These are phyloP conservation scores for Platorchestia sp. DNA, from an alignment of 1,140 invertebrate species.

Conservation along the genomic window DNA sequence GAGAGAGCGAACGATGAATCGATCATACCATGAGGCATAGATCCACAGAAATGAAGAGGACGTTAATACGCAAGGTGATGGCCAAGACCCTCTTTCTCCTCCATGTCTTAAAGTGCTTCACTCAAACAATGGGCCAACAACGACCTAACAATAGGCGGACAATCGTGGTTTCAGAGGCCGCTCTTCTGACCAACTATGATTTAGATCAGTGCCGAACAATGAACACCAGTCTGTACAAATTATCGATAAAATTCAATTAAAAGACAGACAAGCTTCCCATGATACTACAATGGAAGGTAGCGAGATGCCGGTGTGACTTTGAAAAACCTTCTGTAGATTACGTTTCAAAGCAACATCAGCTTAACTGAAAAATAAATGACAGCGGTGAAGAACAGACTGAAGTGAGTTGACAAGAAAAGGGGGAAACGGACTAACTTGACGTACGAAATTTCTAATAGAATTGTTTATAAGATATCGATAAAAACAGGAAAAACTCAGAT, in stretches of 20 bases:
- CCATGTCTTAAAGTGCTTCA: constrained; percentile 8
- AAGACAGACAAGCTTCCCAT: not conserved
- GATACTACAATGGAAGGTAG: not conserved
- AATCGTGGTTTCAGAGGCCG: constrained; percentile 26
- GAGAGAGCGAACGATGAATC: not conserved
- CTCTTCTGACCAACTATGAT: not conserved
- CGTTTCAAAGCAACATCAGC: not conserved
- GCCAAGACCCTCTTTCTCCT: not conserved
- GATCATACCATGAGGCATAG: not conserved
- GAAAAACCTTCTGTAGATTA: not conserved
- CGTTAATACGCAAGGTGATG: constrained; percentile 29
- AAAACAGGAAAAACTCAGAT: too few relatives aligned
- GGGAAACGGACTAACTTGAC: not conserved
- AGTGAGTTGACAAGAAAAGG: not conserved
- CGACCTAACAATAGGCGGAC: constrained; percentile 40
- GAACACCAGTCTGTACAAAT: constrained; percentile 27
- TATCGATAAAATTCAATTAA: constrained; percentile 53
- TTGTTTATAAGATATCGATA: not conserved
- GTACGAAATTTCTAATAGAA: not conserved
- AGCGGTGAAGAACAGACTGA: not conserved
- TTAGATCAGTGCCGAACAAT: constrained; percentile 37
- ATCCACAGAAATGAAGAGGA: not conserved
- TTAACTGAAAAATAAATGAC: not conserved
- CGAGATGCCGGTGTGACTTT: not conserved
- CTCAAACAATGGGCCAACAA: not conserved